phyloP scores from a whole-genome alignment of 2,888 invertebrate genomes.

The Macropis europaea region DNA sequence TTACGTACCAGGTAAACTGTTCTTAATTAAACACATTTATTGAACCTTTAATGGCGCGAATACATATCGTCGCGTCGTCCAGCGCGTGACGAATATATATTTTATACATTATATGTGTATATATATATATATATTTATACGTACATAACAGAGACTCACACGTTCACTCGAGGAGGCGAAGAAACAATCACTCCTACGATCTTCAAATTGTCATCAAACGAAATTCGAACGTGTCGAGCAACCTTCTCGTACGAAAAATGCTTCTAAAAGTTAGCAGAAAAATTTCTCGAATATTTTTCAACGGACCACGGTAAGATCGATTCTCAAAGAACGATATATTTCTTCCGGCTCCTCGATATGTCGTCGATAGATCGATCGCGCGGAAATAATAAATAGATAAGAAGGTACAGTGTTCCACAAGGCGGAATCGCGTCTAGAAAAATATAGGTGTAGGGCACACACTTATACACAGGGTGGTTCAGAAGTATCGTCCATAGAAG shows the following conservation, averaged over 20 bases:
- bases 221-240: too few relatives aligned
- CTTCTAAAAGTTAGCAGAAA: too few relatives aligned
- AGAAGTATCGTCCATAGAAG: slow-evolving; percentile 28
- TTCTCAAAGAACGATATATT: slow-evolving; percentile 13
- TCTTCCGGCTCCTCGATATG: slow-evolving; percentile 7
- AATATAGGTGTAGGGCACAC: slow-evolving; percentile 59
- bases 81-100: slow-evolving; percentile 56
- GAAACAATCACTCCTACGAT: too few relatives aligned
- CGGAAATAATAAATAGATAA: slow-evolving; percentile 52
- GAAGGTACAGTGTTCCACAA: slow-evolving; percentile 33
- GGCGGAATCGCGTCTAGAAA: slow-evolving; percentile 57
- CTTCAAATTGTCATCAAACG: too few relatives aligned
- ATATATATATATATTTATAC: slow-evolving; percentile 40
- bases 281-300: too few relatives aligned
- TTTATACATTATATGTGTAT: slow-evolving; percentile 39
- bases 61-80: slow-evolving; percentile 63
- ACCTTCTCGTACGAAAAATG: too few relatives aligned
- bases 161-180: slow-evolving; percentile 1
- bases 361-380: slow-evolving; percentile 45
- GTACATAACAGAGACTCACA: slow-evolving; percentile 30
- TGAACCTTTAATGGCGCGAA: slow-evolving; percentile 55
- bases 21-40: slow-evolving; percentile 71
- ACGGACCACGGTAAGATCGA: background rate
- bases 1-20: background rate
- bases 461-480: slow-evolving; percentile 44